Conservation (phyloP, 2,888 invertebrate species). For the Branchellion lobata region DNA sequence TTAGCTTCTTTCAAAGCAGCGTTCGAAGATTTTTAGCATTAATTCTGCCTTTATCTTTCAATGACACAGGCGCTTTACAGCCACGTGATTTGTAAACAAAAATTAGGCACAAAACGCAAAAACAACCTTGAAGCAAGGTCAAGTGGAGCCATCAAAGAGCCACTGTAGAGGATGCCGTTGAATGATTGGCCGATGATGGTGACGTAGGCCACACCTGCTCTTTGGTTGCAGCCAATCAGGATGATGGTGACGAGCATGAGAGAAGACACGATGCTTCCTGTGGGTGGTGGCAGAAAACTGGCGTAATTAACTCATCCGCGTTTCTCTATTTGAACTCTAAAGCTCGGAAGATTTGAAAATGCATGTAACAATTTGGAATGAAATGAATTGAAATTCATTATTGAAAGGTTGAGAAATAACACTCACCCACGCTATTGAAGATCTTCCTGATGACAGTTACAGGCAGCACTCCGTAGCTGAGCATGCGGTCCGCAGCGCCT, state of each 20-base stretch:
- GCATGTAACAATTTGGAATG: too few relatives aligned
- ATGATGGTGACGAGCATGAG: slow-evolving; percentile 38
- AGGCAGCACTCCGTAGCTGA: slow-evolving; percentile 43
- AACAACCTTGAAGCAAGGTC: slow-evolving; percentile 36
- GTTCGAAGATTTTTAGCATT: too few relatives aligned
- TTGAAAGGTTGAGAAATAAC: too few relatives aligned
- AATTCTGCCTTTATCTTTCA: too few relatives aligned
- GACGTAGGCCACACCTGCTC: slow-evolving; percentile 25
- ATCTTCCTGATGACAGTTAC: slow-evolving; percentile 42
- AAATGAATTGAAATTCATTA: too few relatives aligned
- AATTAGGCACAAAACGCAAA: too few relatives aligned
- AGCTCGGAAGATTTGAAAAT: not conserved
- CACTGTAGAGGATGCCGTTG: slow-evolving; percentile 39
- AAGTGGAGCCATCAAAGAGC: slow-evolving; percentile 35
- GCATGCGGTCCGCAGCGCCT: slow-evolving; percentile 45
- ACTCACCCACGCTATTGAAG: slow-evolving; percentile 42
- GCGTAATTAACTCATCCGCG: not conserved
- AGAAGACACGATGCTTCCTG: slow-evolving; percentile 39
- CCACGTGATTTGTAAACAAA: too few relatives aligned
- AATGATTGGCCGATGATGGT: slow-evolving; percentile 41
- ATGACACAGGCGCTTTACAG: too few relatives aligned
- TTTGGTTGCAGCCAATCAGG: slow-evolving; percentile 41
- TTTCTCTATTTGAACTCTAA: not conserved
- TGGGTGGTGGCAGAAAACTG: not conserved
- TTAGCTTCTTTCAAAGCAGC: too few relatives aligned